Evolutionary conservation across 2,888 invertebrate genomes (phyloP), one percentile per base, ranked within the genome.

Genomic region (Chouioia cunea): DNA sequence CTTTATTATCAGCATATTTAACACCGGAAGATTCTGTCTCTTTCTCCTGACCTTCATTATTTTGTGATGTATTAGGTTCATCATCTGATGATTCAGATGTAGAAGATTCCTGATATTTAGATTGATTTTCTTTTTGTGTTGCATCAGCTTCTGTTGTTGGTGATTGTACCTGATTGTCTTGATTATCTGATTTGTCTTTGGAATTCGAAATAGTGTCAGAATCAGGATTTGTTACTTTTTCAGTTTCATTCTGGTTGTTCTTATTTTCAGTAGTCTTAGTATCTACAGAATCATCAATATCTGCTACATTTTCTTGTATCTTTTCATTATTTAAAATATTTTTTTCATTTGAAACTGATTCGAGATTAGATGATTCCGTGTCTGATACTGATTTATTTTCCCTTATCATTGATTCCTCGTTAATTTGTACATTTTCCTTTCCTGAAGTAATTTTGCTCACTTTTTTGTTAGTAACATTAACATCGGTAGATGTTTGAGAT

Each of bases 81-180:
- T 85, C 84, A 63, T 85, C 84, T 10, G 84, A 83, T 56, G 36
- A 36, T 16, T 56, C 36, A 6, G 36, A 36, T 36, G 36, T 12
- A 36, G 10, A 36, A 36, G 36, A 10, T 36, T 36, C 36, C 6
- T 36, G 6, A 6, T 36, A 36, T 36, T 36, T 36, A 2, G 36
- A 36, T 36, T 3, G 36, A 47, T 53, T 50, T 4, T 60, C 22
- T 47, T 59, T 63, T 23, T 44, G n/a, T 54, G 3, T 10, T 23
- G 57, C 48, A 59, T 59, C 52, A 20, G 53, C 12, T 14, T 67
- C 22, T 48, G 16, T 20, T 57, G 6, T 16, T 36, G 46, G 18
- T 46, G 63, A 64, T 14, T 50, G 27, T 15, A 15, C 27, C 10
- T 52, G 16, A 10, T 48, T 46, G 62, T 65, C 68, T 18, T 60